Conservation (phyloP, 2,888 invertebrate species). For the Lasioglossum calceatum region DNA sequence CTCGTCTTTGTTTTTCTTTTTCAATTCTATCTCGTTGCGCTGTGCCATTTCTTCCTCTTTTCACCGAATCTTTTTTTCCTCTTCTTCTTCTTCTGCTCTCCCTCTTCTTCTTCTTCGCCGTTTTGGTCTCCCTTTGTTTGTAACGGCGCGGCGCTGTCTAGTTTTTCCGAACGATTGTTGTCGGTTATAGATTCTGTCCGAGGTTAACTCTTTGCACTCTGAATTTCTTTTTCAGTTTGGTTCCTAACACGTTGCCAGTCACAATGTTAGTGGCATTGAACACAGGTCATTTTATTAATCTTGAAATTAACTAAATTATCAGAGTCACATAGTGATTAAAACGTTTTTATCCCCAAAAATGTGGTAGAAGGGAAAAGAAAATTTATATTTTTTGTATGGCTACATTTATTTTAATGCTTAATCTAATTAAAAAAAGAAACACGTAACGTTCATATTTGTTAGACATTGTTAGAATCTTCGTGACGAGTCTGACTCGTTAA, state of each 20-base stretch:
- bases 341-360: no score
- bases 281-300: no score
- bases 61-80: not conserved
- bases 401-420: no score
- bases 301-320: no score
- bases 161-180: not conserved
- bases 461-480: no score
- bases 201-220: not conserved
- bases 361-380: no score
- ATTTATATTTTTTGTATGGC: no score
- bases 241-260: not conserved
- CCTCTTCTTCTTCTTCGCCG: not conserved
- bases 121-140: not conserved
- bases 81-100: not conserved
- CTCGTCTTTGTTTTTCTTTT: conserved; percentile 13
- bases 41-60: conserved; percentile 27
- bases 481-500: no score
- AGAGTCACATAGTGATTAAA: no score
- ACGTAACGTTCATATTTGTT: no score
- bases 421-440: no score
- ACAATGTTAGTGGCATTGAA: no score
- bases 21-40: conserved; percentile 40
- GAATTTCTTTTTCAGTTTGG: not conserved
- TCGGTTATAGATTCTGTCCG: not conserved
- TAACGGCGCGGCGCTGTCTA: not conserved